These are phyloP conservation scores for Bucorvus abyssinicus DNA, from an alignment of 2,797 vertebrate species.

Conservation along the genomic window DNA sequence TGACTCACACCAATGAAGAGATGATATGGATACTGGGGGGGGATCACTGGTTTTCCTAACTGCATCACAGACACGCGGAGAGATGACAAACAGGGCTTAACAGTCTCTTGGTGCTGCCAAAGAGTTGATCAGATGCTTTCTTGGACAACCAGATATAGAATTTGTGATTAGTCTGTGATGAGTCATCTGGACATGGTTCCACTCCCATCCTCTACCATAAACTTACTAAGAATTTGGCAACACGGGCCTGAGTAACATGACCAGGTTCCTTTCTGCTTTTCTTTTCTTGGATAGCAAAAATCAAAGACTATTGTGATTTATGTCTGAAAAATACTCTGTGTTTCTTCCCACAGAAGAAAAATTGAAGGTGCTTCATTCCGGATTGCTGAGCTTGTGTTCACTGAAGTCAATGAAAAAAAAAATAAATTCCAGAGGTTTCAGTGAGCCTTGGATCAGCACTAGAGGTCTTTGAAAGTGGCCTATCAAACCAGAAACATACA, in stretches of 20 bases:
- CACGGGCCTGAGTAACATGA: background rate
- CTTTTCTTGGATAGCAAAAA: background rate
- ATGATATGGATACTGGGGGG: background rate
- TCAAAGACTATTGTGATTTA: background rate
- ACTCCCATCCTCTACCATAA: background rate
- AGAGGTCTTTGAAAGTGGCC: background rate
- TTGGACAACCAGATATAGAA: background rate
- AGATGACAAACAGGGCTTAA: background rate
- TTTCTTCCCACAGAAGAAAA: background rate
- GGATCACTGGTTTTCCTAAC: background rate
- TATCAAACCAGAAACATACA: background rate
- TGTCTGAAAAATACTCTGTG: background rate
- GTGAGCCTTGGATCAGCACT: background rate
- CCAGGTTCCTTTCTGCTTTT: background rate
- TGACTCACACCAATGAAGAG: background rate
- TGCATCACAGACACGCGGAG: background rate
- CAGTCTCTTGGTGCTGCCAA: background rate
- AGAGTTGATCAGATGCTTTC: background rate
- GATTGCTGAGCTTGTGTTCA: background rate
- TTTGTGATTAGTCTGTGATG: background rate
- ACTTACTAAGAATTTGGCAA: background rate
- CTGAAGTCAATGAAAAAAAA: background rate
- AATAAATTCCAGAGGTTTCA: background rate
- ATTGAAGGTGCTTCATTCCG: background rate
- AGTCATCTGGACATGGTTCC: background rate